Evolutionary conservation across 1,140 invertebrate species (phyloP), one percentile per base, ranked within the genome.

Genomic region (Lepidostoma basale): DNA sequence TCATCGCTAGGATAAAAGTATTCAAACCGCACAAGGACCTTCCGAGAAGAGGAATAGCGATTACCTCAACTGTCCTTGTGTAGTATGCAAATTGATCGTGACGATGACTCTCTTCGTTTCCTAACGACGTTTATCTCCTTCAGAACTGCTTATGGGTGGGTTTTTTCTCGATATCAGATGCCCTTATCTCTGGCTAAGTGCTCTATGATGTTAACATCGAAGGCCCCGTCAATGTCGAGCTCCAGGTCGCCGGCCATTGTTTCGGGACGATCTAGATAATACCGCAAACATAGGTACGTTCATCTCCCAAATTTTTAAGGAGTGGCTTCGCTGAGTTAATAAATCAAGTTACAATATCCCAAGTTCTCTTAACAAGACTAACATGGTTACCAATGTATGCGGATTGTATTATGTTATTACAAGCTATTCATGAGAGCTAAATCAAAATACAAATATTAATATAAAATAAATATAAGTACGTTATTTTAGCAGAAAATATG

Each of bases 131-230:
- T 49, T 49, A 26, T 26, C 45, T 49, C 22, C 45, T 49, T 12
- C 45, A 49, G 45, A 49, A 49, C 45, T 22, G 45, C 45, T 36
- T n/a, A 9, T 20, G 25, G 45, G 10, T 3, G 45, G 45, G 23
- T 18, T 25, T 49, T 49, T 49, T 25, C n/a, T n/a, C 45, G 45
- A 49, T 49, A 49, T 49, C 45, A 12, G 45, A 49, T 49, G 20
- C 45, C 12, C 45, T 49, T 49, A 49, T 49, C 45, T 8, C 18
- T 22, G 22, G 22, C 22, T 49, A 49, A 49, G 45, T 49, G 45
- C 45, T 49, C 1, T 23, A n/a, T 23, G 23, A 26, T n/a, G 9
- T 26, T 49, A 49, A 22, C 18, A 49, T 23, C 12, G 45, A 49
- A 23, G 45, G 20, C 45, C 5, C 44, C 20, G 22, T 49, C 54